Conservation (phyloP, 2,113 vertebrate species). For the Elanoides forficatus region DNA sequence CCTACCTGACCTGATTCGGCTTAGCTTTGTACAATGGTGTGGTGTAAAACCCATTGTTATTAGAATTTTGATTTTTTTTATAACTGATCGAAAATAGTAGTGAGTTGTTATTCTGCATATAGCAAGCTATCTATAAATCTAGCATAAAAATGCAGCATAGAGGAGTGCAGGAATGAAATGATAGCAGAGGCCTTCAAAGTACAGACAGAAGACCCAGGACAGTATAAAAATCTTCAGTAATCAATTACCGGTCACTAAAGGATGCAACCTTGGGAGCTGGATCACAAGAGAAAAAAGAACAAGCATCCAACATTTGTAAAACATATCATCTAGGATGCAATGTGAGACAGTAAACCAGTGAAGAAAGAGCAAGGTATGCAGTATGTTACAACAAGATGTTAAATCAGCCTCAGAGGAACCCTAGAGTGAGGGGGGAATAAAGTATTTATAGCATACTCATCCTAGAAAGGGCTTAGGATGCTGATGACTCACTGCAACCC, state of each 20-base stretch:
- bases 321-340: background rate
- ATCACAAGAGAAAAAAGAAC: background rate
- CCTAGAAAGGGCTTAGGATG: background rate
- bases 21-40: background rate
- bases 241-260: background rate
- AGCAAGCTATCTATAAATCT: background rate
- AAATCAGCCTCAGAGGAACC: background rate
- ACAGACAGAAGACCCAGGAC: background rate
- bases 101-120: background rate
- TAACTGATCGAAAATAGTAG: background rate
- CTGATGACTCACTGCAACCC: background rate
- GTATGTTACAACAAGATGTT: background rate
- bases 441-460: background rate
- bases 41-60: background rate
- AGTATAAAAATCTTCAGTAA: background rate
- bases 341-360: background rate
- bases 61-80: background rate
- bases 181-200: background rate
- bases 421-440: background rate
- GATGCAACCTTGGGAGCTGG: background rate
- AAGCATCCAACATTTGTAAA: background rate
- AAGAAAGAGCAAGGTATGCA: background rate
- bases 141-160: background rate
- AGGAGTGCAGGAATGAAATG: background rate
- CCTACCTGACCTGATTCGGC: background rate